Conservation (phyloP, 2,113 vertebrate species). For the Erythrolamprus reginae region DNA sequence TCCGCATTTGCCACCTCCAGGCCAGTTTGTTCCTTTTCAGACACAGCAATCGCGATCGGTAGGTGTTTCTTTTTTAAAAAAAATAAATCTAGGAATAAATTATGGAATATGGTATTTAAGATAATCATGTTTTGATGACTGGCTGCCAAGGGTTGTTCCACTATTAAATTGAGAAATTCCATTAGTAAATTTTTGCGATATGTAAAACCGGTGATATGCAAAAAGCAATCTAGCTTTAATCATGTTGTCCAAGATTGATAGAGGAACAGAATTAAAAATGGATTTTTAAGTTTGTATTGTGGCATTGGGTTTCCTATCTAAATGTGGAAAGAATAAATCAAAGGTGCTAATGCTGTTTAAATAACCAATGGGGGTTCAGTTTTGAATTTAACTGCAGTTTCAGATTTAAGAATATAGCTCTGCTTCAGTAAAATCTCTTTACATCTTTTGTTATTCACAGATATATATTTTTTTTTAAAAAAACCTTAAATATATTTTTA, state of each 20-base stretch:
- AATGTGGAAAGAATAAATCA: not conserved
- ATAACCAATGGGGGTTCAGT: not conserved
- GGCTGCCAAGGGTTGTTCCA: not conserved
- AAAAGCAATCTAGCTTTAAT: not conserved
- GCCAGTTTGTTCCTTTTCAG: constrained; percentile 95
- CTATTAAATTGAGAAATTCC: not conserved
- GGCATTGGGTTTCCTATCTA: not conserved
- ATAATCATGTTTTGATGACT: not conserved
- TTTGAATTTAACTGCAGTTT: not conserved
- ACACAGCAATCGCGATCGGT: constrained; percentile 94
- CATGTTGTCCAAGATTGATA: not conserved
- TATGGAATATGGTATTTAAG: constrained; percentile 9
- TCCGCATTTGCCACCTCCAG: constrained; percentile 85
- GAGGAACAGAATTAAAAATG: not conserved
- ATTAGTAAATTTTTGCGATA: not conserved
- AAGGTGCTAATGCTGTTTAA: not conserved
- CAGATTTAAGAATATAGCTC: not conserved
- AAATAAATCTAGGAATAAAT: constrained; percentile 2
- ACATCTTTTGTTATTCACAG: not conserved
- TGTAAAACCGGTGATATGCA: not conserved
- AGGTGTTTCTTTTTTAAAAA: constrained; percentile 51
- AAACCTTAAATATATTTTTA: not conserved
- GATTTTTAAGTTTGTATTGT: not conserved
- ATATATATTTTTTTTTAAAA: not conserved
- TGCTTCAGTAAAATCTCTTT: not conserved